Evolutionary conservation across 1,140 invertebrate species (phyloP).

Genomic region (Cherax destructor): DNA sequence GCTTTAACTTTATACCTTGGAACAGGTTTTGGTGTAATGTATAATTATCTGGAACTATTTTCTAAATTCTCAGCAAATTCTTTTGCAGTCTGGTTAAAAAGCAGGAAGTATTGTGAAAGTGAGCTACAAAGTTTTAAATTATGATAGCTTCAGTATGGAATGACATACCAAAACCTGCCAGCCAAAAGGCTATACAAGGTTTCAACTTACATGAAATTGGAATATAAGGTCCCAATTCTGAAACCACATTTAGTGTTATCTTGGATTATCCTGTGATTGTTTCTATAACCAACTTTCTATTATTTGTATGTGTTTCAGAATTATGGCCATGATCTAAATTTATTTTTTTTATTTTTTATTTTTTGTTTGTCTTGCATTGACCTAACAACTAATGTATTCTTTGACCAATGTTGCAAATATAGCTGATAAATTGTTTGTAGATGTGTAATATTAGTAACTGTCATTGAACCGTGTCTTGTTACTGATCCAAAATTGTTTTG

Average conservation of each 20-base stretch:
- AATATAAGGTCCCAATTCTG: constrained; percentile 51
- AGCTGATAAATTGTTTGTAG: constrained; percentile 6
- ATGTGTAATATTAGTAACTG: constrained; percentile 13
- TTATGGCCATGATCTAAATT: constrained; percentile 35
- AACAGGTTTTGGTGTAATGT: constrained; percentile 58
- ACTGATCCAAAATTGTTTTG: not conserved
- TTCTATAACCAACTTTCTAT: not conserved
- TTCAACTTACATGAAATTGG: constrained; percentile 17
- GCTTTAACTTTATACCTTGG: constrained; percentile 42
- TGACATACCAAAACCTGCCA: constrained; percentile 56
- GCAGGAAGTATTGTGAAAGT: constrained; percentile 7
- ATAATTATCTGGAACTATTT: not conserved
- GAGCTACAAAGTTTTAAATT: constrained; percentile 1
- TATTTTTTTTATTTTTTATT: not conserved
- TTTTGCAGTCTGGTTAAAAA: not conserved
- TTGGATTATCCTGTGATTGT: not conserved
- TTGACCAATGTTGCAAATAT: constrained; percentile 18
- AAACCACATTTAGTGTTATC: constrained; percentile 10
- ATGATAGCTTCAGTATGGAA: not conserved
- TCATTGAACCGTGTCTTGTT: not conserved
- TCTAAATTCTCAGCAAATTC: not conserved
- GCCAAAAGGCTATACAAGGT: constrained; percentile 29
- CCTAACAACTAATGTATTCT: constrained; percentile 54
- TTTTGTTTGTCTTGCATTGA: constrained; percentile 28
- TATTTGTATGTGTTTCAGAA: constrained; percentile 41